Evolutionary conservation across 30 jellyfish, hydroid and myxozoan species (phyloP).

Genomic region (Cassiopea xamachana): DNA sequence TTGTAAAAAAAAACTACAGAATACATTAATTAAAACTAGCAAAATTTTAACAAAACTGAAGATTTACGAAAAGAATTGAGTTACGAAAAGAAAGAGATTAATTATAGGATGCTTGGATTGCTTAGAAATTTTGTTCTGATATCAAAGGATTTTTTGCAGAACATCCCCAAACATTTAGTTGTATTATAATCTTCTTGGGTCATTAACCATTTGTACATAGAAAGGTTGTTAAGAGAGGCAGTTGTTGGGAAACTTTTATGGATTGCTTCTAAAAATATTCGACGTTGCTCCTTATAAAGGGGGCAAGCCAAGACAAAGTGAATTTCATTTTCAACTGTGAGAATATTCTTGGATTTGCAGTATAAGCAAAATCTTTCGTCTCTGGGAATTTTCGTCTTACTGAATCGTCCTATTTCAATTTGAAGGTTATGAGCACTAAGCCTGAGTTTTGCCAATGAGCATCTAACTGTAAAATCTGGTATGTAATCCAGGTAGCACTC

Average conservation of each 20-base stretch:
- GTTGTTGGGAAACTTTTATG: constrained; percentile 22
- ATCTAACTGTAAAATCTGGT: constrained; percentile 20
- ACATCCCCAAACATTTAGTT: too few relatives aligned
- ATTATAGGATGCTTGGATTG: too few relatives aligned
- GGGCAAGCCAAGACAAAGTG: constrained; percentile 19
- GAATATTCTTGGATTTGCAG: constrained; percentile 18
- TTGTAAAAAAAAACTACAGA: too few relatives aligned
- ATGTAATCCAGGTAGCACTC: constrained; percentile 45
- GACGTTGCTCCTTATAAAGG: constrained; percentile 41
- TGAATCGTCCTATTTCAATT: constrained; percentile 43
- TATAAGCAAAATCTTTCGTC: constrained; percentile 48
- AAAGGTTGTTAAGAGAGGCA: constrained; percentile 10
- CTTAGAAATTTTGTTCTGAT: too few relatives aligned
- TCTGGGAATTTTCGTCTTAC: constrained; percentile 50
- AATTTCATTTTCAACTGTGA: constrained; percentile 33
- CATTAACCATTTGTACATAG: not conserved
- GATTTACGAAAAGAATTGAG: too few relatives aligned
- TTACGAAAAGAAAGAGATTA: too few relatives aligned
- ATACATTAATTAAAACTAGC: too few relatives aligned
- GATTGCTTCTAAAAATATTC: constrained; percentile 1
- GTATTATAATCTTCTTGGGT: too few relatives aligned
- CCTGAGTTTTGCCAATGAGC: constrained; percentile 37
- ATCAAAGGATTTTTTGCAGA: too few relatives aligned
- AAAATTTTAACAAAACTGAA: too few relatives aligned
- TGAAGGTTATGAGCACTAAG: constrained; percentile 39